Evolutionary conservation across 2,797 vertebrate genomes (phyloP), one percentile per base, ranked within the genome.

Genomic region (Decapterus maruadsi): DNA sequence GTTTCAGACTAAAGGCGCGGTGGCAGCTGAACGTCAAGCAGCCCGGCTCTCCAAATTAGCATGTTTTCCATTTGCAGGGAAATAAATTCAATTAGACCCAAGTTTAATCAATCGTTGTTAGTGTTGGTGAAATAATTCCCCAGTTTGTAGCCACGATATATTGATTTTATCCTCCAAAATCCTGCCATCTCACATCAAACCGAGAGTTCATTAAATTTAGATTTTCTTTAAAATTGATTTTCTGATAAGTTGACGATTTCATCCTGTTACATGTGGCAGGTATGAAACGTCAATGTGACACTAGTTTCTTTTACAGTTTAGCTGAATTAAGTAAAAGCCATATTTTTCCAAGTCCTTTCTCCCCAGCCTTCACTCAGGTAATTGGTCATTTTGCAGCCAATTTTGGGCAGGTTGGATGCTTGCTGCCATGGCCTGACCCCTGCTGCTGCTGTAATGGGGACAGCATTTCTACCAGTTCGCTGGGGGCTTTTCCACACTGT

Each of bases 1-100:
- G 79, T 95, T 96, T 94, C 82, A 83, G 90, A 89, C 89, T 89
- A 87, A 92, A 93, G 90, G 90, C 90, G 50, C 89, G 66, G 96
- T 95, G 91, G 95, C 96, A 97, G 96, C 96, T 97, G 97, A 98
- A 96, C 95, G 95, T 95, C 95, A 96, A 94, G 96, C 96, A 95
- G 94, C 92, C 94, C 93, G 90, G 94, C 95, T 93, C 95, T 86
- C 95, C 94, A 95, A 96, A 97, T 97, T 96, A 97, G 96, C 97
- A 97, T 97, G 97, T 96, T 97, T 96, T 95, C 94, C 94, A 93
- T 97, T 96, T 95, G 95, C 83, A 59, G 90, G 94, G 94, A 95
- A 96, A 97, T 97, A 95, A 96, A 96, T 97, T 97, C 96, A 96
- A 96, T 96, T 96, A 95, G 94, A 93, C 95, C 93, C 94, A 94